Conservation (phyloP, 2,888 invertebrate species). For the Colostygia pectinataria region DNA sequence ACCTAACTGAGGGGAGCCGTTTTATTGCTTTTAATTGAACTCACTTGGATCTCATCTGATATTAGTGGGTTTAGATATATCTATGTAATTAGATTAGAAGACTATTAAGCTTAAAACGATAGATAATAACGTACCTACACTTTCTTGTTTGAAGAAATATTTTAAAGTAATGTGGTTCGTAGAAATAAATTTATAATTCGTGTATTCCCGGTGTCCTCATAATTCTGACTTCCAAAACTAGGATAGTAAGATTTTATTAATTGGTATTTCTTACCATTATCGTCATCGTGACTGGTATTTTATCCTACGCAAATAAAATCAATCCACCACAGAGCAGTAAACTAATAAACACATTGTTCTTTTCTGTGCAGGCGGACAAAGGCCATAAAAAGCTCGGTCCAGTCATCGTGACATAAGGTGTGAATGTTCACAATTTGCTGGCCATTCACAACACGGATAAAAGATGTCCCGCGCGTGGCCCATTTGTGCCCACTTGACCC, state of each 20-base stretch:
- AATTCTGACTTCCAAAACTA: no score
- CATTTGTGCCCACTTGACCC: slow-evolving; percentile 72
- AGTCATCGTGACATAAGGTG: slow-evolving; percentile 70
- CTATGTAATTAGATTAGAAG: no score
- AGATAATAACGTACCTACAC: no score
- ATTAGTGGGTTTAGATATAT: slow-evolving; percentile 24
- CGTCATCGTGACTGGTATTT: background rate
- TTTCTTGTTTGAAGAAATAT: no score
- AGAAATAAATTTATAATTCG: no score
- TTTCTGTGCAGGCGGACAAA: slow-evolving; percentile 5
- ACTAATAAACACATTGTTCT: slow-evolving; percentile 23
- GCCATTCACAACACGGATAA: slow-evolving; percentile 56
- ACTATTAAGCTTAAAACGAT: no score
- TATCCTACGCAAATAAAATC: background rate
- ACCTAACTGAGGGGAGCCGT: slow-evolving; percentile 54
- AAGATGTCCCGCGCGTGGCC: slow-evolving; percentile 45
- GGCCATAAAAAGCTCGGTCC: slow-evolving; percentile 42
- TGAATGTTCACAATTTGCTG: slow-evolving; percentile 66
- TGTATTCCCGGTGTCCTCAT: no score
- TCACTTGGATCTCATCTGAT: slow-evolving; percentile 4
- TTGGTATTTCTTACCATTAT: no score
- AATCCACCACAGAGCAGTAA: background rate
- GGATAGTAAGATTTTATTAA: no score
- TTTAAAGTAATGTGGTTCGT: no score
- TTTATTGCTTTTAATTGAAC: slow-evolving; percentile 31